These are phyloP conservation scores for Capromys pilorides DNA, from an alignment of 2,797 vertebrate genomes.

Conservation along the genomic window DNA sequence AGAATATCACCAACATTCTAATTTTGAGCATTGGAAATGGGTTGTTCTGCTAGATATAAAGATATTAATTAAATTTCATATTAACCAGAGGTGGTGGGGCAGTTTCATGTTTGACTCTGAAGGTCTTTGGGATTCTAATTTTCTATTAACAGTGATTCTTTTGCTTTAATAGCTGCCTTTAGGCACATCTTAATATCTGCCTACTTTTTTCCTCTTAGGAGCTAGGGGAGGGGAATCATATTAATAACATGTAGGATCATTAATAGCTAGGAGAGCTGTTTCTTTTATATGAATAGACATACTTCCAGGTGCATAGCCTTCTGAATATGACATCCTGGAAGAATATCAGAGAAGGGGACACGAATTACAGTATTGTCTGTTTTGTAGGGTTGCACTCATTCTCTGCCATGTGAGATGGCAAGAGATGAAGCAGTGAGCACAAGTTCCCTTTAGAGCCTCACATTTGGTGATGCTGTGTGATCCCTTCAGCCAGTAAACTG, in stretches of 20 bases:
- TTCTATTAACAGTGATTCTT: not conserved
- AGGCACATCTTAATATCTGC: not conserved
- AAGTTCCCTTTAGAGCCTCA: not conserved
- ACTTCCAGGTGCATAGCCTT: not conserved
- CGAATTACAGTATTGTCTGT: not conserved
- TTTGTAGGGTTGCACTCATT: not conserved
- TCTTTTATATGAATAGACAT: not conserved
- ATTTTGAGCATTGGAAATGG: constrained; percentile 47
- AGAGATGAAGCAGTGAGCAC: not conserved
- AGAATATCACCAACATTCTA: constrained; percentile 16
- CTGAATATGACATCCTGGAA: not conserved
- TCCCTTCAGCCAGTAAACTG: not conserved
- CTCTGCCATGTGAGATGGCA: not conserved
- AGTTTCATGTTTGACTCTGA: constrained; percentile 28
- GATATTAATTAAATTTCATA: constrained; percentile 61
- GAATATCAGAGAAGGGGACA: not conserved
- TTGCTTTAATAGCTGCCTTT: not conserved
- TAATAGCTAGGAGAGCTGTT: not conserved
- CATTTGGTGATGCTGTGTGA: not conserved
- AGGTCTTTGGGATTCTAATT: constrained; percentile 15
- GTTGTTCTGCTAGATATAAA: not conserved
- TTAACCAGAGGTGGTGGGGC: constrained; percentile 6
- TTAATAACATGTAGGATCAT: not conserved
- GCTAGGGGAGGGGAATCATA: not conserved
- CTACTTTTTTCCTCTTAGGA: not conserved